Conservation (phyloP, 2,797 vertebrate species). For the Odontamblyopus lacepedii region DNA sequence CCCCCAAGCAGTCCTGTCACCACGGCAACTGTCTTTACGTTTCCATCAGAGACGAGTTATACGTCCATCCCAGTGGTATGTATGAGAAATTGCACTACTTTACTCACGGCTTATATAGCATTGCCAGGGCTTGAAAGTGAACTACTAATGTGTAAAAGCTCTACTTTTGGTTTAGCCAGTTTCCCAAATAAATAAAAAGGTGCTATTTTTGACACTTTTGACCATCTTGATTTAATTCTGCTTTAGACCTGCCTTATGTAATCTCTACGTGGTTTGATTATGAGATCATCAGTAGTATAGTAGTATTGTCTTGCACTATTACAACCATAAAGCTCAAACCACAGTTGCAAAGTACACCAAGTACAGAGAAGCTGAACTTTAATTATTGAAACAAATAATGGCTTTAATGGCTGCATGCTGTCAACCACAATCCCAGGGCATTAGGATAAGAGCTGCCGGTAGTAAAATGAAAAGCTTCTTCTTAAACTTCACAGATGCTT, state of each 20-base stretch:
- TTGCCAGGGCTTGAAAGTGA: neutral
- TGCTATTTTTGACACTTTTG: neutral
- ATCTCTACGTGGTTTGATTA: neutral
- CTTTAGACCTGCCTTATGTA: neutral
- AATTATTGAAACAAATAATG: constrained; percentile 1
- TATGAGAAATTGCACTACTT: constrained; percentile 1
- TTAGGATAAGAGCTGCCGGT: constrained; percentile 11
- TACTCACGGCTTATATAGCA: no score
- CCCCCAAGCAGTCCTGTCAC: constrained; percentile 97
- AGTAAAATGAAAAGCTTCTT: constrained; percentile 1
- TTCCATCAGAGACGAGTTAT: constrained; percentile 90
- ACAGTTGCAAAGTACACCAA: neutral
- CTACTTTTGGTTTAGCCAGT: neutral
- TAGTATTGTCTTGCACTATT: neutral
- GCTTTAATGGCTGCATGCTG: neutral
- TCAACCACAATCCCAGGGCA: neutral
- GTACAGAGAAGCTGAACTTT: neutral
- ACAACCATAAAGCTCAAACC: neutral
- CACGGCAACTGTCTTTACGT: constrained; percentile 92
- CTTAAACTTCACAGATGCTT: neutral
- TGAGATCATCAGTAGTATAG: neutral
- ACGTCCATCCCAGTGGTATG: constrained; percentile 81
- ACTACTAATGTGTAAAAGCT: neutral
- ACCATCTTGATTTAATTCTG: neutral
- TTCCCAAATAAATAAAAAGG: neutral